Percentiles rank a stretch among this genome's conserved stretches.
These are phyloP conservation scores for Adoxophyes honmai DNA, from an alignment of 1,140 invertebrate genomes.

Conservation along the genomic window DNA sequence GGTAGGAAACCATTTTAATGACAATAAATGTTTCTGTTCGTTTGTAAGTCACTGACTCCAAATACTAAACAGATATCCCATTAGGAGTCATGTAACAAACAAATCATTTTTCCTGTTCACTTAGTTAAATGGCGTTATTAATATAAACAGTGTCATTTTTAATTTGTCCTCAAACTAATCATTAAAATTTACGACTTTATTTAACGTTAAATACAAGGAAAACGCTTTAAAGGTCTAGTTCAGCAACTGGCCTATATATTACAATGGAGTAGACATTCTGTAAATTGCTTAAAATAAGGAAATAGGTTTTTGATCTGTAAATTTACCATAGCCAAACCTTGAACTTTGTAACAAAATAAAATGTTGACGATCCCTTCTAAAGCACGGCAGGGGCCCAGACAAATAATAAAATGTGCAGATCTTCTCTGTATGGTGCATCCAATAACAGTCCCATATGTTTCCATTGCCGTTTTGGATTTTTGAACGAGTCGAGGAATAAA, in stretches of 20 bases:
- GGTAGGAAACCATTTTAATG: constrained; percentile 31
- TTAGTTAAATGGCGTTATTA: too few relatives aligned
- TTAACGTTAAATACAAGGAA: not conserved
- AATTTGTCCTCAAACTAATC: constrained; percentile 1
- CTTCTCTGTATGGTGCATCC: constrained; percentile 42
- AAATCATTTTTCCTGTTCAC: too few relatives aligned
- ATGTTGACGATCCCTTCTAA: constrained; percentile 32
- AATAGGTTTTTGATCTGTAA: too few relatives aligned
- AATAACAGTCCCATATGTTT: constrained; percentile 38
- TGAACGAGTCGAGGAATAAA: not conserved
- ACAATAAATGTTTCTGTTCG: too few relatives aligned
- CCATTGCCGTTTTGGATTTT: constrained; percentile 34
- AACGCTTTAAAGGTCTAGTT: constrained; percentile 2
- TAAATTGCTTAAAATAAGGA: too few relatives aligned
- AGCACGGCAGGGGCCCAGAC: constrained; percentile 41
- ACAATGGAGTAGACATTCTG: too few relatives aligned
- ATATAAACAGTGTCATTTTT: too few relatives aligned
- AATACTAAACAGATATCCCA: too few relatives aligned
- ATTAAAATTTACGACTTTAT: constrained; percentile 2
- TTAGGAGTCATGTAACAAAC: too few relatives aligned
- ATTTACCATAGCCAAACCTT: too few relatives aligned
- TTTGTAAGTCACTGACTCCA: too few relatives aligned
- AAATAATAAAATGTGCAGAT: constrained; percentile 48
- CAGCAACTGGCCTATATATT: constrained; percentile 4
- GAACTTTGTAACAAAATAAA: too few relatives aligned